Conservation (phyloP, 2,113 vertebrate species). For the Daboia siamensis region DNA sequence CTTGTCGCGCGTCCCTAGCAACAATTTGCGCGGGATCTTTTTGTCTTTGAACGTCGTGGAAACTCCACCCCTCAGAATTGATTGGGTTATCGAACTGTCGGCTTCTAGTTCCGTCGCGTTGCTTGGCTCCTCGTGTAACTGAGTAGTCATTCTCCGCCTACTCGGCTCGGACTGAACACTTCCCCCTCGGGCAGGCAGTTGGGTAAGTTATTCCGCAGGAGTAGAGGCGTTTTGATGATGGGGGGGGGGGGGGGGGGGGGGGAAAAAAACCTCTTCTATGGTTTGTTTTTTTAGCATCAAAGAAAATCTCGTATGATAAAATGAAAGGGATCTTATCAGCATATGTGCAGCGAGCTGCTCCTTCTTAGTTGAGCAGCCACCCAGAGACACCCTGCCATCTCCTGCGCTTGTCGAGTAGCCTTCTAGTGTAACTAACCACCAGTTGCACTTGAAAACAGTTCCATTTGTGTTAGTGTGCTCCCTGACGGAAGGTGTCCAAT, state of each 20-base stretch:
- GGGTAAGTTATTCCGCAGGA: no score
- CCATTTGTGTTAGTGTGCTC: not conserved
- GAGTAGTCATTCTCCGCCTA: not conserved
- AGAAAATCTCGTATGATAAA: not conserved
- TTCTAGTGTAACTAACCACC: not conserved
- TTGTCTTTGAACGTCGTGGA: rapidly evolving
- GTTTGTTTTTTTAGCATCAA: not conserved
- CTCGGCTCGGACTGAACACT: not conserved
- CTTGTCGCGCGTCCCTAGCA: conserved; percentile 50
- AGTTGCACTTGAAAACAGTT: not conserved
- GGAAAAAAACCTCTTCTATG: not conserved
- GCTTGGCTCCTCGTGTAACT: not conserved
- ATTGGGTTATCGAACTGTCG: conserved; percentile 7
- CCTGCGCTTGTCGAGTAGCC: no score
- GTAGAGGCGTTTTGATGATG: not conserved
- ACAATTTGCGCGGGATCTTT: conserved; percentile 44
- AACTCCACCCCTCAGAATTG: not conserved
- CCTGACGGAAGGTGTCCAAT: not conserved
- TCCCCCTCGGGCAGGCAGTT: not conserved
- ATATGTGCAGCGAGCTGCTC: not conserved
- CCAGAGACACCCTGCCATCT: not conserved
- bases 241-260: not conserved
- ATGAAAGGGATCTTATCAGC: not conserved
- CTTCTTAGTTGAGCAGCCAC: not conserved
- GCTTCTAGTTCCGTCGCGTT: not conserved